phyloP scores from a whole-genome alignment of 2,113 vertebrate species.

The Lipotes vexillifer region DNA sequence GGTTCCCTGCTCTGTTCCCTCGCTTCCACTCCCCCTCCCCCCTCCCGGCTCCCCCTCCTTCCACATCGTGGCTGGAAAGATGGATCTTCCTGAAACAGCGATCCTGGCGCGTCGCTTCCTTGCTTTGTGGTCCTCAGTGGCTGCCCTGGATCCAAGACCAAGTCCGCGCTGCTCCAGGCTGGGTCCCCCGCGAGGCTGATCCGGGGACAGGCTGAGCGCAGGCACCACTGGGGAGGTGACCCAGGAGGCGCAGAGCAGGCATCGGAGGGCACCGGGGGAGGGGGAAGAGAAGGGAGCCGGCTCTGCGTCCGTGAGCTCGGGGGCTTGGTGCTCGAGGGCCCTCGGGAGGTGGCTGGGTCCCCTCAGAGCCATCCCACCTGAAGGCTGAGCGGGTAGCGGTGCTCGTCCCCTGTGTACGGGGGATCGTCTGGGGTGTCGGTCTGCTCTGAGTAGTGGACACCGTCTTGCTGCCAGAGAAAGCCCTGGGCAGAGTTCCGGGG shows the following conservation, averaged over 20 bases:
- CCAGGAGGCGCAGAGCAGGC: neutral
- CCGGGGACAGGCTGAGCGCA: neutral
- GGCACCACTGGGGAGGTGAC: neutral
- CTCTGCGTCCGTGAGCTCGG: accelerated
- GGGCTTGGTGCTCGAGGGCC: neutral
- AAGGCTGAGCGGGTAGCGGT: neutral
- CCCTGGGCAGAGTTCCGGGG: neutral
- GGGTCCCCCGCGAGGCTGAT: neutral
- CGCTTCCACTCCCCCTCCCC: accelerated
- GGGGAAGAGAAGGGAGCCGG: neutral
- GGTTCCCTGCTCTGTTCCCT: neutral
- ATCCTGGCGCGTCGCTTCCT: too few relatives aligned
- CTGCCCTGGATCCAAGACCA: too few relatives aligned
- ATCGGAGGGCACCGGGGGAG: accelerated
- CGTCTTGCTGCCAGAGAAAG: too few relatives aligned
- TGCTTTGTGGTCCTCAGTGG: neutral
- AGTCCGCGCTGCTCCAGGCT: neutral
- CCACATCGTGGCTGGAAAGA: neutral
- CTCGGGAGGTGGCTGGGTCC: accelerated
- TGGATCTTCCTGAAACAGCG: neutral
- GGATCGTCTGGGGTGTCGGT: accelerated
- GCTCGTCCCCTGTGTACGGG: neutral
- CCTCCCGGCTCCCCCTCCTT: neutral
- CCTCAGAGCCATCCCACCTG: neutral
- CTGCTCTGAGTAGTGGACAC: neutral